phyloP scores from a whole-genome alignment of 2,113 vertebrate genomes.

The Talpa occidentalis region DNA sequence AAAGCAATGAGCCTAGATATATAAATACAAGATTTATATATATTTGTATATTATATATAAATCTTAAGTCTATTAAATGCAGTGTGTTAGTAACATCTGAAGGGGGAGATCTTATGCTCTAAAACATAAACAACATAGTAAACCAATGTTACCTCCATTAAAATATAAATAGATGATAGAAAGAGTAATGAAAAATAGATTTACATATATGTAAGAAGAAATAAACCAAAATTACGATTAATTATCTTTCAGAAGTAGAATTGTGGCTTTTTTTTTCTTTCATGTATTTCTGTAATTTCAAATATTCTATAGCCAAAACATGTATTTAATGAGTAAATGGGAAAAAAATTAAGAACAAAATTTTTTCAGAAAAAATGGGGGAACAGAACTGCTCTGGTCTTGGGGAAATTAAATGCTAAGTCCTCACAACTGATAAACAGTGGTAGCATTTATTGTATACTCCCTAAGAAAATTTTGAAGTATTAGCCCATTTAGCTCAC shows the following conservation, averaged over 20 bases:
- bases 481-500: background rate
- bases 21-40: too few relatives aligned
- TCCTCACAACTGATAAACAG: background rate
- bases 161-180: too few relatives aligned
- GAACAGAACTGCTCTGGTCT: background rate
- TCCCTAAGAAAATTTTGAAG: background rate
- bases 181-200: background rate
- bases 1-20: too few relatives aligned
- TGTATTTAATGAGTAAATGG: background rate
- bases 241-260: background rate
- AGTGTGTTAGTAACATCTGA: too few relatives aligned
- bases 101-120: too few relatives aligned
- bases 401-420: background rate
- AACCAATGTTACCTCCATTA: too few relatives aligned
- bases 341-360: background rate
- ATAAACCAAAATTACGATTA: background rate
- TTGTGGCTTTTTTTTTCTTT: too few relatives aligned
- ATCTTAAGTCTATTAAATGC: too few relatives aligned
- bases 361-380: background rate
- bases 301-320: background rate
- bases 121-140: too few relatives aligned
- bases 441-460: background rate
- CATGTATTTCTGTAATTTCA: background rate
- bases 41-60: too few relatives aligned
- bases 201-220: background rate